Base-by-base conservation (phyloP, 2,888 invertebrate genomes). In the Aphodius sticticus region DNA sequence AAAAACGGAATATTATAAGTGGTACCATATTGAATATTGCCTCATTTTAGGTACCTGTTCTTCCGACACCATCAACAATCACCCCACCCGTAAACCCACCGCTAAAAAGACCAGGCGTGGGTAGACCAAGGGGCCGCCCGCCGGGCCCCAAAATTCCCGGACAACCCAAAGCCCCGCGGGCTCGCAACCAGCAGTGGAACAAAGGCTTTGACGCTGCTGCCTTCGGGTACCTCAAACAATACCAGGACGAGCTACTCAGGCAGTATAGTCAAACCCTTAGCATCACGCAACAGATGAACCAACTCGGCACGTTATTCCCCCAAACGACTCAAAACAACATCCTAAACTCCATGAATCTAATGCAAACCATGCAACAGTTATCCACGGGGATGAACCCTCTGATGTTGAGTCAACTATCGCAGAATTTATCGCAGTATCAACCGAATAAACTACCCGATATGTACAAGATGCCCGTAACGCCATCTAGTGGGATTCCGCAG, bases 111-210 rank as follows among this genome's bases (percentile, higher is more conserved):
- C 87, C 89, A 6, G 86, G 87, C 9, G 81, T 86, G n/a, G 90
- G 90, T 9, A 86, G 91, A 81, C 91, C 91, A 0, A 86, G 91
- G 14, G 91, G 91, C 69, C 88, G 91, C 2, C 91, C 91, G 0
- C 91, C 91, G 0, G 89, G 91, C 84, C 86, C 89, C 0, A 89
- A 87, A 82, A 83, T 80, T 77, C 86, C 84, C 5, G 86, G 85
- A 6, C 87, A 84, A 82, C 82, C 81, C 77, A 86, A 84, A 82
- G 84, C 81, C 37, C 86, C 84, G 78, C 86, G 85, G 83, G 53
- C 53, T 53, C 87, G 84, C 80, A 86, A 83, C 80, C 84, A 86
- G 2, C 80, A 81, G 5, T 88, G 87, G 87, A 86, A 85, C 76
- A 88, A 86, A 78, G 81, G 85, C 72, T 85, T 84, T 70, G 86